These are phyloP conservation scores for Cheiracanthium punctorium DNA, from an alignment of 2,888 invertebrate genomes.

Conservation along the genomic window DNA sequence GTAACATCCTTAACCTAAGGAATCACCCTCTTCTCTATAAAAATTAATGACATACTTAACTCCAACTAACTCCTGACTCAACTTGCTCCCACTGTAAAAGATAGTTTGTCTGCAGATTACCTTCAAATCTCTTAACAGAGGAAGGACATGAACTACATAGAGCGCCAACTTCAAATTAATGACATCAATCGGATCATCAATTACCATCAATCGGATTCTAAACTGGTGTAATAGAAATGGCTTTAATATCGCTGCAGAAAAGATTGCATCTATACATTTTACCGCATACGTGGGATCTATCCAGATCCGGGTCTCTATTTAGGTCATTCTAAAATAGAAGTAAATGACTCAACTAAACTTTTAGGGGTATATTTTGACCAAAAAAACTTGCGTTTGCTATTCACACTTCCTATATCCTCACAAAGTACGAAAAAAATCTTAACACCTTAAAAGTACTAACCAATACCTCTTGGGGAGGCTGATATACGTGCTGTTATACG, in stretches of 20 bases:
- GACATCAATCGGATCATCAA: background rate
- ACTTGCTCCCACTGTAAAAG: background rate
- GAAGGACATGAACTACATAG: background rate
- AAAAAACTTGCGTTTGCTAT: background rate
- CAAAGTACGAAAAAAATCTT: background rate
- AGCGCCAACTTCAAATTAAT: background rate
- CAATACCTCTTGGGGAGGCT: constrained; percentile 5
- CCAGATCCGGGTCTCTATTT: background rate
- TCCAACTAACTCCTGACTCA: no score
- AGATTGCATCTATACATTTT: background rate
- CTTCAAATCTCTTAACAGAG: background rate
- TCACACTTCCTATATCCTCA: background rate
- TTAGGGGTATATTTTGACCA: background rate
- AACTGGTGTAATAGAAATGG: no score
- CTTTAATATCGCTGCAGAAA: background rate
- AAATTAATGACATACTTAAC: background rate
- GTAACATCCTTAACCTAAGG: no score
- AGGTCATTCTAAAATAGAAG: background rate
- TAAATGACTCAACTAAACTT: no score
- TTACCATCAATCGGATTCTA: background rate
- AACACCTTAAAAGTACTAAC: constrained; percentile 1
- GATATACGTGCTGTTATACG: background rate
- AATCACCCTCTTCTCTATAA: background rate
- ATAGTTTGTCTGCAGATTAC: background rate
- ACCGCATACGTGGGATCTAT: background rate